Percentiles rank a stretch among this genome's conserved stretches.
Conservation (phyloP, 2,113 vertebrate species). For the Porphyrio hochstetteri region DNA sequence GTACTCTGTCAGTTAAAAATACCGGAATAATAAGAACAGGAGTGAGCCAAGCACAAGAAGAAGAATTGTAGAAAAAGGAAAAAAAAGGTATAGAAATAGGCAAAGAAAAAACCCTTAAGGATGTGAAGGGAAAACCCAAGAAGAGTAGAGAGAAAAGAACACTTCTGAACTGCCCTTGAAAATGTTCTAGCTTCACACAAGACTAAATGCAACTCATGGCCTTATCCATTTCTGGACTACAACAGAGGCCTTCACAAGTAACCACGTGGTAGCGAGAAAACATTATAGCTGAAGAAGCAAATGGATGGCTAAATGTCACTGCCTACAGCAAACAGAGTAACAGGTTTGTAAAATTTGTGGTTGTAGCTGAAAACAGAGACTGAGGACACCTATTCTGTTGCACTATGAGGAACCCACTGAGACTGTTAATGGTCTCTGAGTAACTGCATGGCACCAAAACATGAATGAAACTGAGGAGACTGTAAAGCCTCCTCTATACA, state of each 20-base stretch:
- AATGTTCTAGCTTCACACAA: background rate
- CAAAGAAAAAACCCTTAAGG: background rate
- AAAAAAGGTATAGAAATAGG: background rate
- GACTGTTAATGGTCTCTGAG: background rate
- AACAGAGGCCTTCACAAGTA: background rate
- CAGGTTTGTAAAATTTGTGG: background rate
- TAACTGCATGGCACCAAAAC: background rate
- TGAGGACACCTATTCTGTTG: background rate
- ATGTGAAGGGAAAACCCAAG: background rate
- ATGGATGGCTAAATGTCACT: constrained; percentile 25
- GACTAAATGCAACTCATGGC: background rate
- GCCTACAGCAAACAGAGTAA: background rate
- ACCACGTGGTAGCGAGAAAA: background rate
- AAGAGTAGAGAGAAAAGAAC: background rate
- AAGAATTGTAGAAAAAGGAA: background rate
- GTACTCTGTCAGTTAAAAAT: background rate
- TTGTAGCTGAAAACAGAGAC: background rate
- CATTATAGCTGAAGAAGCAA: background rate
- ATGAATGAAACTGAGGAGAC: background rate
- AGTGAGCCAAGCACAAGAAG: background rate
- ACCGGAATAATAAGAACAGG: background rate
- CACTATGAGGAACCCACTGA: background rate
- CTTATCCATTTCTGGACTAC: background rate
- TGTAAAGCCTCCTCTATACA: background rate
- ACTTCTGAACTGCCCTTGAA: background rate